Percentiles rank a stretch among this genome's conserved stretches.
These are phyloP conservation scores for Ochropleura plecta DNA, from an alignment of 2,888 invertebrate genomes.

Conservation along the genomic window DNA sequence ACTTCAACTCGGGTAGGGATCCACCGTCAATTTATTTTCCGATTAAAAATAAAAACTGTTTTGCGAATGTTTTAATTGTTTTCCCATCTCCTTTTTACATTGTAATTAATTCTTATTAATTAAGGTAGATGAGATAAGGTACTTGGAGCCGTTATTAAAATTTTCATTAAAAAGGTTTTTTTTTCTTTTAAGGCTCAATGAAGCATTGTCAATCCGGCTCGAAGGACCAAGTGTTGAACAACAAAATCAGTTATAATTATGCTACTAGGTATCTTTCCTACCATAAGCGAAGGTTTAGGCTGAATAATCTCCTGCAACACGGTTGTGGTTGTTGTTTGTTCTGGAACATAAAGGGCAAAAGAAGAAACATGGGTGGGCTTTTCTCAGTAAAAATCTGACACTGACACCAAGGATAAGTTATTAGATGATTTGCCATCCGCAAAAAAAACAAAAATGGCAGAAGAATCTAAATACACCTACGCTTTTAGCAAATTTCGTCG, in stretches of 20 bases:
- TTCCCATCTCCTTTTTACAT: neutral
- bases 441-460: no score
- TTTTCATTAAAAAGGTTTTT: neutral
- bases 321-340: no score
- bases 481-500: neutral
- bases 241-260: neutral
- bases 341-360: no score
- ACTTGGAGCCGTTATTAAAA: neutral
- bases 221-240: neutral
- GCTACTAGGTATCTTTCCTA: neutral
- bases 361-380: no score
- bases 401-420: no score
- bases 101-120: neutral
- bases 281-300: neutral
- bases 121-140: neutral
- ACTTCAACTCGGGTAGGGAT: neutral
- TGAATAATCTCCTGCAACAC: neutral
- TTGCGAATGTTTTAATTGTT: slow-evolving; percentile 3
- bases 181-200: neutral
- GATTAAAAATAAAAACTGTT: slow-evolving; percentile 27
- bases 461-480: neutral
- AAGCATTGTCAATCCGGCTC: neutral
- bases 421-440: no score
- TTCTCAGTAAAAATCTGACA: no score
- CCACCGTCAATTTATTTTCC: slow-evolving; percentile 18